Base-by-base conservation (phyloP, 2,888 invertebrate genomes). In the Volucella bombylans region DNA sequence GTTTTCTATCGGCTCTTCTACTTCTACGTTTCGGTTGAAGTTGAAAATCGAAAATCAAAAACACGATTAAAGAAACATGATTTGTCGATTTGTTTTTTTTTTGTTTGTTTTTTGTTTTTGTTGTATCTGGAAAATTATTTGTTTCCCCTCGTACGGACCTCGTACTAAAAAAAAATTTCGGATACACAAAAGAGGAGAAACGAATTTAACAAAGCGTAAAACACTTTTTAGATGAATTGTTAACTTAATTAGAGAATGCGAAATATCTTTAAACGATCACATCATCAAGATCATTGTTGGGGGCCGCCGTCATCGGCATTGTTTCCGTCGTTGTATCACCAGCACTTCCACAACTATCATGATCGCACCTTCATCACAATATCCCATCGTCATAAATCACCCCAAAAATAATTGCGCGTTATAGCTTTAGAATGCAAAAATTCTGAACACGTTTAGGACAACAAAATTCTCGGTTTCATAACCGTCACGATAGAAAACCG, bases 351-450 rank as follows among this genome's bases (percentile, higher is more conserved):
- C 31, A 31, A 31, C 47, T 65, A 67, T 45, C 69, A 54, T 41
- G 83, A 74, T 83, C 69, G n/a, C 74, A 80, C 61, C 62, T 71
- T 64, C 45, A 69, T 61, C 55, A 61, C 65, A 45, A 71, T 67
- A 65, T 71, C 61, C 49, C 61, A 69, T 69, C 74, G 80, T 83
- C 74, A 83, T 80, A 67, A 83, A 80, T 77, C 77, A 82, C 31
- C 31, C 31, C 31, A 31, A 31, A 49, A 77, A 45, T 64, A 68
- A 65, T 72, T 55, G 71, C 45, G 49, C 45, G 49, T 61, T 47
- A n/a, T 39, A 78, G 52, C 64, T 55, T 41, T 47, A 23, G 31
- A 54, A 43, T 74, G 50, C 74, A 43, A 2, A 23, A 64, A 80
- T 68, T 81, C 59, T 11, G 50, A 72, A 71, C 65, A 83, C 83